Conservation (phyloP, 2,797 vertebrate species). For the Poecilia wingei region DNA sequence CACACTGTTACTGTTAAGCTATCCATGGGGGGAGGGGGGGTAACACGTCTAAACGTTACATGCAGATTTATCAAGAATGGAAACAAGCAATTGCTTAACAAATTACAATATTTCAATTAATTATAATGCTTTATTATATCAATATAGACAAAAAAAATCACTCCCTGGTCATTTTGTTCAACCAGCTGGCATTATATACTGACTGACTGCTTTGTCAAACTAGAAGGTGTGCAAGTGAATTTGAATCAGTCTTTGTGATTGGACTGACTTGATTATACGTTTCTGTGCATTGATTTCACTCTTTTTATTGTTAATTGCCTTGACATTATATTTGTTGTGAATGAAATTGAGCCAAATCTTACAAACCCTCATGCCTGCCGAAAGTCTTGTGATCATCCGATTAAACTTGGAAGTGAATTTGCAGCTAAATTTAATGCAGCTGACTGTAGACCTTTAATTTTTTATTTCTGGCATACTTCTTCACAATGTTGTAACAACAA, state of each 20-base stretch:
- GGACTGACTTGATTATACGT: neutral
- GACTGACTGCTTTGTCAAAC: neutral
- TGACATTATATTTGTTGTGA: neutral
- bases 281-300: neutral
- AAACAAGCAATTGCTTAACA: neutral
- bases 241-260: neutral
- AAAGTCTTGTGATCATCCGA: neutral
- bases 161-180: neutral
- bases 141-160: neutral
- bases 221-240: neutral
- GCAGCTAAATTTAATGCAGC: neutral
- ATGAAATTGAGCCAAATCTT: neutral
- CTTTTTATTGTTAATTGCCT: neutral
- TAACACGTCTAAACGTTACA: neutral
- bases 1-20: neutral
- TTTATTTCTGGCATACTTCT: neutral
- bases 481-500: neutral
- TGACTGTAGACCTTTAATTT: neutral
- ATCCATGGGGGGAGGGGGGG: neutral
- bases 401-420: neutral
- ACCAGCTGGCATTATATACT: neutral
- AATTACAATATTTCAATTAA: neutral
- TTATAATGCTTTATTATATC: neutral
- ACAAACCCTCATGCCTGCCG: too few species aligned
- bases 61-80: neutral